Evolutionary conservation across 2,797 vertebrate genomes (phyloP).

Genomic region (Lacerta viridis): DNA sequence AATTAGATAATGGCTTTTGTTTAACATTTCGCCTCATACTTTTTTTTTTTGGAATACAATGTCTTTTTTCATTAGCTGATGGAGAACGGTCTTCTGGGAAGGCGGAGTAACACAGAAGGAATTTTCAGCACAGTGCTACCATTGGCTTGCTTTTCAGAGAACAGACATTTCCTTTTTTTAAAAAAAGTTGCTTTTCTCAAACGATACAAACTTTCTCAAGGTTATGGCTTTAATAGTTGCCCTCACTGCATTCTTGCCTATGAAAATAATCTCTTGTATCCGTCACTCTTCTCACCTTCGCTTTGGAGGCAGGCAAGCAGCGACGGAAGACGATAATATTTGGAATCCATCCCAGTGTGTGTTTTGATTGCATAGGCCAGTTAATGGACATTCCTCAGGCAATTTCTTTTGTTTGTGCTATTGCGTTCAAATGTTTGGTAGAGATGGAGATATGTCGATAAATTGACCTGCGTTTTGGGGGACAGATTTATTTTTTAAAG

Average conservation of each 20-base stretch:
- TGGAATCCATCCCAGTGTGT: neutral
- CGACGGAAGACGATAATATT: neutral
- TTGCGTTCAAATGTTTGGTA: neutral
- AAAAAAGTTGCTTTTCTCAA: neutral
- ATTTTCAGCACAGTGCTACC: neutral
- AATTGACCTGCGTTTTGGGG: neutral
- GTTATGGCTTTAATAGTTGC: neutral
- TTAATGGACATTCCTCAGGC: constrained; percentile 16
- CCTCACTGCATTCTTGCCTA: neutral
- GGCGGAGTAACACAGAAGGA: no score
- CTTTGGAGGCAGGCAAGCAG: neutral
- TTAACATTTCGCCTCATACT: no score
- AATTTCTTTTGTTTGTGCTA: constrained; percentile 5
- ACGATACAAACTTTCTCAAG: neutral
- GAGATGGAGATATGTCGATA: neutral
- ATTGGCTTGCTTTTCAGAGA: neutral
- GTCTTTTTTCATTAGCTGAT: no score
- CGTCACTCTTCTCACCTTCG: constrained; percentile 1
- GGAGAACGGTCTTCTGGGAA: no score
- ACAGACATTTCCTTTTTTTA: neutral
- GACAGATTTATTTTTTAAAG: neutral
- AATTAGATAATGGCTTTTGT: no score
- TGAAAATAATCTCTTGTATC: constrained; percentile 19
- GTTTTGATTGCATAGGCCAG: neutral
- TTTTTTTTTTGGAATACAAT: no score